phyloP scores from a whole-genome alignment of 2,888 invertebrate species.

The Melinaea menophilus region DNA sequence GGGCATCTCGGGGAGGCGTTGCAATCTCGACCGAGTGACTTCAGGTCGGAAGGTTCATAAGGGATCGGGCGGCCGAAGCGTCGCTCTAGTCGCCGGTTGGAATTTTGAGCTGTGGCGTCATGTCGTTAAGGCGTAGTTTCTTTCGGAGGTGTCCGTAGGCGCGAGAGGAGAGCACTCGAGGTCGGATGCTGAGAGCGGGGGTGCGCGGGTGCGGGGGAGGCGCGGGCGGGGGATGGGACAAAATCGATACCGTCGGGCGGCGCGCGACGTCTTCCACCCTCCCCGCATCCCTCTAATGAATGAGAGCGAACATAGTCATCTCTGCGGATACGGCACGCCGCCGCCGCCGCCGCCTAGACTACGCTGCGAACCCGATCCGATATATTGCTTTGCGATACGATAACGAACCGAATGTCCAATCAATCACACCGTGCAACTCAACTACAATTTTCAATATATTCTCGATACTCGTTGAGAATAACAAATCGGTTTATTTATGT shows the following conservation, averaged over 20 bases:
- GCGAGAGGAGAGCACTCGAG: slow-evolving; percentile 77
- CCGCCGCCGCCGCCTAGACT: slow-evolving; percentile 45
- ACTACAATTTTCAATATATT: slow-evolving; percentile 23
- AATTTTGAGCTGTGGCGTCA: slow-evolving; percentile 72
- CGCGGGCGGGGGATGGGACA: slow-evolving; percentile 66
- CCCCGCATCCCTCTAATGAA: slow-evolving; percentile 72
- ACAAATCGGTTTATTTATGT: background rate
- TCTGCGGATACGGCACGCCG: slow-evolving; percentile 67
- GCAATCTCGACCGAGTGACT: slow-evolving; percentile 76
- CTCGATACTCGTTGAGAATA: slow-evolving; percentile 13
- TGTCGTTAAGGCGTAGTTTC: slow-evolving; percentile 73
- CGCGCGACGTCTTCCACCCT: slow-evolving; percentile 73
- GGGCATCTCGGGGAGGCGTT: slow-evolving; percentile 49
- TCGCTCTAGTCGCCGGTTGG: slow-evolving; percentile 47
- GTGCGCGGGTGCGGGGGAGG: slow-evolving; percentile 54
- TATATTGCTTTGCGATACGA: slow-evolving; percentile 50
- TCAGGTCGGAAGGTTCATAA: slow-evolving; percentile 71
- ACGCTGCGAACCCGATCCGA: slow-evolving; percentile 46
- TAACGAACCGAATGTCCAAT: slow-evolving; percentile 44
- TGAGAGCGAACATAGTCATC: slow-evolving; percentile 75
- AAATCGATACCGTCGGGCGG: slow-evolving; percentile 77
- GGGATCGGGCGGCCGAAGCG: slow-evolving; percentile 57
- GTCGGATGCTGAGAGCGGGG: slow-evolving; percentile 75
- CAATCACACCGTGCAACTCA: slow-evolving; percentile 20
- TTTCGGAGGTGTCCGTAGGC: slow-evolving; percentile 74